These are phyloP conservation scores for Lithophane ornitopus DNA, from an alignment of 2,888 invertebrate genomes.

Conservation along the genomic window DNA sequence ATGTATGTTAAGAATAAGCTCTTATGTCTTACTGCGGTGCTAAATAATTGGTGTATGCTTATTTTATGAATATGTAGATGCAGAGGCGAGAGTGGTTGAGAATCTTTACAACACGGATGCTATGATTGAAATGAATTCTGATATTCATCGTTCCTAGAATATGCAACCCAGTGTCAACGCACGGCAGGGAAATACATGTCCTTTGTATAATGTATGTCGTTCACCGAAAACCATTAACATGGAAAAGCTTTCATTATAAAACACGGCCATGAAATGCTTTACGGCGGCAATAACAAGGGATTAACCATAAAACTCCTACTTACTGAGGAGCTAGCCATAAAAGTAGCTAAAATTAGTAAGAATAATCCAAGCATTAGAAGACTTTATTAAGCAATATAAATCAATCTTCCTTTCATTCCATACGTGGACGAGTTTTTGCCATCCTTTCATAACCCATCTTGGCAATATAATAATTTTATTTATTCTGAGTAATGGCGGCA, in stretches of 20 bases:
- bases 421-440: constrained; percentile 50
- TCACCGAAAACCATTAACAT: constrained; percentile 31
- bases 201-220: constrained; percentile 13
- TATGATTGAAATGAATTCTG: background rate
- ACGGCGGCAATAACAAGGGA: constrained; percentile 65
- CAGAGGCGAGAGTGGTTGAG: constrained; percentile 23
- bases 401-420: constrained; percentile 48
- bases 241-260: constrained; percentile 27
- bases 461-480: constrained; percentile 65
- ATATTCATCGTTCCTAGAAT: constrained; percentile 2
- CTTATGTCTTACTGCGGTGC: constrained; percentile 19
- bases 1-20: constrained; percentile 55
- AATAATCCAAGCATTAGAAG: constrained; percentile 38
- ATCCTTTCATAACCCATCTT: constrained; percentile 50
- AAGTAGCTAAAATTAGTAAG: constrained; percentile 46
- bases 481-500: constrained; percentile 57
- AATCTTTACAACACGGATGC: background rate
- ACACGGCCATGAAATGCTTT: constrained; percentile 26
- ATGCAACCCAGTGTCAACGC: background rate
- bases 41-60: constrained; percentile 32
- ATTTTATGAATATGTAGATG: constrained; percentile 45
- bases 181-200: constrained; percentile 1
- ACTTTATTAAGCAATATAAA: constrained; percentile 44
- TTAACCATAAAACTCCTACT: constrained; percentile 64
- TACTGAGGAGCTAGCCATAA: constrained; percentile 39